phyloP scores from a whole-genome alignment of 2,888 invertebrate genomes.

The Leptinotarsa peninsularis region DNA sequence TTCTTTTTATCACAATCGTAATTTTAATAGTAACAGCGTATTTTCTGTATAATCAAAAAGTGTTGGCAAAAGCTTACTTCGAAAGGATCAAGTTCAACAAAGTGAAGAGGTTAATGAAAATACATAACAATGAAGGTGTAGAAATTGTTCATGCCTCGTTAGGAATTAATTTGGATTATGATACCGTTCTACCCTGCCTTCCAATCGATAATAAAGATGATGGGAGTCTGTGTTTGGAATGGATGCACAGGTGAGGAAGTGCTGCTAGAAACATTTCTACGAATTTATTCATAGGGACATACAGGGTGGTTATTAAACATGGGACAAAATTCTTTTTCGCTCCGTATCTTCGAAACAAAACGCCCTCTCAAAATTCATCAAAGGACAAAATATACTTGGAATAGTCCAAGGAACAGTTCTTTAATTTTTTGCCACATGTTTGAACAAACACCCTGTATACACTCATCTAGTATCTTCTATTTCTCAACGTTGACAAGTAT shows the following conservation, averaged over 20 bases:
- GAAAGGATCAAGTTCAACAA: constrained; percentile 86
- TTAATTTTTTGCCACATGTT: too few species aligned
- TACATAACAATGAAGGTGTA: constrained; percentile 78
- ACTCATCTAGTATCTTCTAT: too few species aligned
- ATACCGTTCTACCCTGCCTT: constrained; percentile 80
- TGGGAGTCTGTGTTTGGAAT: constrained; percentile 83
- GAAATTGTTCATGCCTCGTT: constrained; percentile 78
- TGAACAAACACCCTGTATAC: too few species aligned
- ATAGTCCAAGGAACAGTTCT: too few species aligned
- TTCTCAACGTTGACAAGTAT: too few species aligned
- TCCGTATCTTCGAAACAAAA: too few species aligned
- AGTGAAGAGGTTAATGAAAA: constrained; percentile 78
- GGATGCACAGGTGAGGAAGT: constrained; percentile 71
- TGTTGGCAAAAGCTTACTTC: constrained; percentile 85
- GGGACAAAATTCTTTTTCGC: too few species aligned
- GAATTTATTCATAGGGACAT: too few species aligned
- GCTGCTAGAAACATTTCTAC: not conserved
- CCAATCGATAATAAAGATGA: constrained; percentile 71
- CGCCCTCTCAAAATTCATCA: too few species aligned
- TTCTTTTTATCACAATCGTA: constrained; percentile 84
- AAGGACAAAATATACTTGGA: too few species aligned
- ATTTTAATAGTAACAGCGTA: constrained; percentile 88
- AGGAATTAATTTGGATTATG: constrained; percentile 73
- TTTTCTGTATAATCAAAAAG: constrained; percentile 84
- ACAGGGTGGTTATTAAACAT: too few species aligned